Base-by-base conservation (phyloP, 2,797 vertebrate genomes). In the Gymnocypris eckloni region DNA sequence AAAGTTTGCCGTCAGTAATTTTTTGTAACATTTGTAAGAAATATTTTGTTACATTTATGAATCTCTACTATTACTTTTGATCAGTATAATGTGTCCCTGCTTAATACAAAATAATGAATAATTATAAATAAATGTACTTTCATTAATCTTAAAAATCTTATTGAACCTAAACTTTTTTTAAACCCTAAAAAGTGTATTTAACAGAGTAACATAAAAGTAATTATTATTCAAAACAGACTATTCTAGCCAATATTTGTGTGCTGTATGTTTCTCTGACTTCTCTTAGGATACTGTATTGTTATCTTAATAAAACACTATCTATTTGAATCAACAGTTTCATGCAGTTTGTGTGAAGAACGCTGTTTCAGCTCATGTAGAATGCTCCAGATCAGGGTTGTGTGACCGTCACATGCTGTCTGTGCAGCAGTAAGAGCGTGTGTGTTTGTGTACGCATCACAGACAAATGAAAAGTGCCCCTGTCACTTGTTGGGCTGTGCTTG, bases 401-500 rank as follows among this genome's bases (percentile, higher is more conserved):
- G 37, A 33, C 25, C 3, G 61, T 33, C 25, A 61, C n/a, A 25
- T 48, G 13, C 71, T 48, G 6, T 73, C 43, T 48, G 22, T n/a
- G 54, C 25, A 16, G 6, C n/a, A 73, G 71, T 15, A 8, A 50
- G 43, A 71, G 69, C 39, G n/a, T 83, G 43, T 43, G 67, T 75
- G 25, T 64, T 15, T 48, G 69, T 67, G 61, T 67, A 10, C 28
- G 6, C 22, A 61, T 66, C 43, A 33, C 18, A 43, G 64, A 48
- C 3, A 41, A n/a, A 77, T 72, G 41, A 59, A 77, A 76, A 86
- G 70, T 81, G 45, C 52, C 69, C 28, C 28, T 64, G 73, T 85
- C 86, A 81, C 81, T 78, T 85, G 73, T 64, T 81, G 54, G 50
- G 70, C 61, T 69, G n/a, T 70, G 41, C 80, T 73, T 79, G 54